These are phyloP conservation scores for Apocheima hispidaria DNA, from an alignment of 2,888 invertebrate genomes.

Conservation along the genomic window DNA sequence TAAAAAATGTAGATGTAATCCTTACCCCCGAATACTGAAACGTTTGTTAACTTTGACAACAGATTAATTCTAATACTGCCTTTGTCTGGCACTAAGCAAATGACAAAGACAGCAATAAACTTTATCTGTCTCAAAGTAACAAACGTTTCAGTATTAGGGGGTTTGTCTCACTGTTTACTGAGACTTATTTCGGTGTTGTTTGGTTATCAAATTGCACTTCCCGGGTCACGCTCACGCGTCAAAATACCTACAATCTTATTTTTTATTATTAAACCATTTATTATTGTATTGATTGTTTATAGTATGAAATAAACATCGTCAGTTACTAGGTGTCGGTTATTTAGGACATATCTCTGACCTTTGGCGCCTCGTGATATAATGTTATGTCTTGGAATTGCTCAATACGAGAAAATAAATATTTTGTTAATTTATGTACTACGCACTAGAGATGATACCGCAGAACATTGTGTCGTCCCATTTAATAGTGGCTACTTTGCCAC, in stretches of 20 bases:
- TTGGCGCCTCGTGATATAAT: conserved; percentile 20
- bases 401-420: conserved; percentile 16
- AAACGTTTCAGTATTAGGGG: too few relatives aligned
- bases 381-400: conserved; percentile 14
- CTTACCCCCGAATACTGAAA: too few relatives aligned
- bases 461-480: too few relatives aligned
- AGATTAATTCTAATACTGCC: too few relatives aligned
- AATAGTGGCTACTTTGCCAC: too few relatives aligned
- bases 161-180: background rate
- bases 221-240: conserved; percentile 6
- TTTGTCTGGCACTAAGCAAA: too few relatives aligned
- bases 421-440: too few relatives aligned
- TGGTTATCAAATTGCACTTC: conserved; percentile 18
- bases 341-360: conserved; percentile 24
- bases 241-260: background rate
- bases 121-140: too few relatives aligned
- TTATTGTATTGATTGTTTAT: conserved; percentile 12
- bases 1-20: too few relatives aligned
- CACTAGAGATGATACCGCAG: too few relatives aligned
- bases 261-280: conserved; percentile 12
- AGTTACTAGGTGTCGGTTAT: conserved; percentile 26
- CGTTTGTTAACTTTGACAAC: too few relatives aligned
- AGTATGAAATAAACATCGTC: conserved; percentile 17
- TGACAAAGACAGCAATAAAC: too few relatives aligned
- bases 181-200: background rate